A percentile compares a stretch with the other conserved stretches of the same genome.
phyloP scores from a whole-genome alignment of 2,888 invertebrate species.

The Yponomeuta sedellus region DNA sequence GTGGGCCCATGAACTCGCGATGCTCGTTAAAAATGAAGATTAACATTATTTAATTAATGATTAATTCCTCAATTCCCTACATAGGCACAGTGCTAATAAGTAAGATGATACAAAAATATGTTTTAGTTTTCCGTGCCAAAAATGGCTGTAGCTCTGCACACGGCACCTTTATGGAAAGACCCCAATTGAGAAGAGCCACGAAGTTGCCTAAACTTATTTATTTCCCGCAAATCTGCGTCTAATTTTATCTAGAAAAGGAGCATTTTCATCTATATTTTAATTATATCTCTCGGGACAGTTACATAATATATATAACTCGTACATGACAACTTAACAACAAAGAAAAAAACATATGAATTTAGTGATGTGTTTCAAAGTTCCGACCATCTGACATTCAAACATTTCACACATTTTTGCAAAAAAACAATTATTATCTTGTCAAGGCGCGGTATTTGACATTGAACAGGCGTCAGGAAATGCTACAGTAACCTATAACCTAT shows the following conservation, averaged over 20 bases:
- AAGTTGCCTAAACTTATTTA: background rate
- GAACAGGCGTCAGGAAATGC: slow-evolving; percentile 15
- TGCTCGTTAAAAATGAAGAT: background rate
- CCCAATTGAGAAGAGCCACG: too few species aligned
- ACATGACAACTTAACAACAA: too few species aligned
- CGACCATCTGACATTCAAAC: too few species aligned
- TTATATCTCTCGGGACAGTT: too few species aligned
- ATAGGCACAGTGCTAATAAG: background rate
- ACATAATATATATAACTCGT: too few species aligned
- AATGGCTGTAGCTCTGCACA: background rate
- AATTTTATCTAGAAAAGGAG: too few species aligned
- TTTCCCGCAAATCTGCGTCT: background rate
- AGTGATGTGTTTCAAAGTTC: too few species aligned
- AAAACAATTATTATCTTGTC: background rate
- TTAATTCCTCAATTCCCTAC: background rate
- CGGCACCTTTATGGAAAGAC: background rate
- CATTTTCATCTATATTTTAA: too few species aligned
- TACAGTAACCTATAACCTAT: slow-evolving; percentile 18
- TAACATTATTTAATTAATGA: slow-evolving; percentile 1
- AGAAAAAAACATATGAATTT: too few species aligned
- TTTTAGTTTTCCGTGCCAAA: background rate
- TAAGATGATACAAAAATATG: background rate
- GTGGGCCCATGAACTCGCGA: background rate
- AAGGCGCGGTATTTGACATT: slow-evolving; percentile 12
- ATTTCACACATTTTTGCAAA: too few species aligned